Percentiles rank a stretch among this genome's conserved stretches.
phyloP scores from a whole-genome alignment of 2,797 vertebrate genomes.

The Muraenolepis orangiensis region DNA sequence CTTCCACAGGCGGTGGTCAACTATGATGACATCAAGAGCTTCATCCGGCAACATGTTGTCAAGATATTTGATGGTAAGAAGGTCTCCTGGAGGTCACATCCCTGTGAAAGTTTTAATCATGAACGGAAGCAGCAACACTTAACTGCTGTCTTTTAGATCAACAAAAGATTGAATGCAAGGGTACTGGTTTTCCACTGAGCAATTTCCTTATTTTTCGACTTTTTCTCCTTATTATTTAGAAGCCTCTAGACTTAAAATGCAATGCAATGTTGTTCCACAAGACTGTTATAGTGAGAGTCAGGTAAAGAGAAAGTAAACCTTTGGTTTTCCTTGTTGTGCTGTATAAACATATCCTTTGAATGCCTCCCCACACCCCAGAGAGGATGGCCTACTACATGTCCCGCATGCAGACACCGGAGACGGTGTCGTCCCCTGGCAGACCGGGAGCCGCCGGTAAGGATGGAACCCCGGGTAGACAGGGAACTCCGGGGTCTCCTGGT shows the following conservation, averaged over 20 bases:
- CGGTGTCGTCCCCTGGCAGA: constrained; percentile 83
- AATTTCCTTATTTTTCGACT: neutral
- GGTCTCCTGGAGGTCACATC: neutral
- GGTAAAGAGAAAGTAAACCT: neutral
- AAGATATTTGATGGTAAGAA: constrained; percentile 93
- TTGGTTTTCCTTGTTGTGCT: neutral
- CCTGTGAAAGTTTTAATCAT: neutral
- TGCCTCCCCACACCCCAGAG: constrained; percentile 70
- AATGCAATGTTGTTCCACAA: neutral
- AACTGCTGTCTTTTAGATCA: neutral
- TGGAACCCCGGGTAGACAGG: constrained; percentile 78
- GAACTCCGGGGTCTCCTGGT: constrained; percentile 80
- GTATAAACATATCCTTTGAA: neutral
- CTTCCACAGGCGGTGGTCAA: constrained; percentile 82
- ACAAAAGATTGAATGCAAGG: neutral
- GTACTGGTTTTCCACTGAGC: neutral
- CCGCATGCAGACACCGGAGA: constrained; percentile 86
- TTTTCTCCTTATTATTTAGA: neutral
- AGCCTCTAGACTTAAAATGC: neutral
- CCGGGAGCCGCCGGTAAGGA: constrained; percentile 92
- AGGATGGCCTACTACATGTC: constrained; percentile 94
- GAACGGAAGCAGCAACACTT: neutral
- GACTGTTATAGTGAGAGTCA: neutral
- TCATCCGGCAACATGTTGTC: constrained; percentile 92
- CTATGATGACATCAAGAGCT: constrained; percentile 91